These are phyloP conservation scores for Fragum sueziense DNA, from an alignment of 2,888 invertebrate genomes.

Conservation along the genomic window DNA sequence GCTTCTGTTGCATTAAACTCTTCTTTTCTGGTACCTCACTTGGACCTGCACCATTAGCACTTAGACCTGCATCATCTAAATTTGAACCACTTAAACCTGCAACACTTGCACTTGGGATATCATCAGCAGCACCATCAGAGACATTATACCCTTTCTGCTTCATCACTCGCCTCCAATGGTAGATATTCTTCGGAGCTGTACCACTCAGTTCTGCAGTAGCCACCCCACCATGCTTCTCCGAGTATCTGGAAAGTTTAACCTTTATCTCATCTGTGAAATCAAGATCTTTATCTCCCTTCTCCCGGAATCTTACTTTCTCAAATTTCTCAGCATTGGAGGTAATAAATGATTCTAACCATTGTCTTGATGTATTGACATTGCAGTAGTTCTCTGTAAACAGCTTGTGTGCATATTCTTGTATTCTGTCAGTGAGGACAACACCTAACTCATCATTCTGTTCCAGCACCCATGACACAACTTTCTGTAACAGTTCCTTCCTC, in stretches of 20 bases:
- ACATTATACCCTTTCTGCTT: slow-evolving; percentile 41
- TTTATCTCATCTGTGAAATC: slow-evolving; percentile 55
- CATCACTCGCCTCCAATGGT: slow-evolving; percentile 54
- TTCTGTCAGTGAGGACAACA: slow-evolving; percentile 38
- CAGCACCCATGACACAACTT: slow-evolving; percentile 49
- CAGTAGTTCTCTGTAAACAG: slow-evolving; percentile 46
- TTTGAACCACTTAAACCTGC: not conserved
- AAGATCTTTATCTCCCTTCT: slow-evolving; percentile 39
- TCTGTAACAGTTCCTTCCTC: slow-evolving; percentile 49
- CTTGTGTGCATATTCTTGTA: slow-evolving; percentile 46
- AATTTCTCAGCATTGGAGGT: slow-evolving; percentile 42
- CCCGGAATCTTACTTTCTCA: slow-evolving; percentile 51
- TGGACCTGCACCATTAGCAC: not conserved
- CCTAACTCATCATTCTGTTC: slow-evolving; percentile 49
- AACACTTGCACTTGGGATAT: not conserved
- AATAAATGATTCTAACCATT: slow-evolving; percentile 51
- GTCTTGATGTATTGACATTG: slow-evolving; percentile 37
- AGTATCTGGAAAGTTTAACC: slow-evolving; percentile 40
- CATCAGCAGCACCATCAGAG: too few relatives aligned
- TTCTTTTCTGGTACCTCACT: slow-evolving; percentile 26
- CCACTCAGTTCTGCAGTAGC: slow-evolving; percentile 46
- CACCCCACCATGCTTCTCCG: slow-evolving; percentile 48
- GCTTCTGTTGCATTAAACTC: slow-evolving; percentile 56
- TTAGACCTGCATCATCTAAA: not conserved
- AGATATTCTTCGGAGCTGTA: slow-evolving; percentile 45